These are phyloP conservation scores for Dioctria rufipes DNA, from an alignment of 2,888 invertebrate species.

Conservation along the genomic window DNA sequence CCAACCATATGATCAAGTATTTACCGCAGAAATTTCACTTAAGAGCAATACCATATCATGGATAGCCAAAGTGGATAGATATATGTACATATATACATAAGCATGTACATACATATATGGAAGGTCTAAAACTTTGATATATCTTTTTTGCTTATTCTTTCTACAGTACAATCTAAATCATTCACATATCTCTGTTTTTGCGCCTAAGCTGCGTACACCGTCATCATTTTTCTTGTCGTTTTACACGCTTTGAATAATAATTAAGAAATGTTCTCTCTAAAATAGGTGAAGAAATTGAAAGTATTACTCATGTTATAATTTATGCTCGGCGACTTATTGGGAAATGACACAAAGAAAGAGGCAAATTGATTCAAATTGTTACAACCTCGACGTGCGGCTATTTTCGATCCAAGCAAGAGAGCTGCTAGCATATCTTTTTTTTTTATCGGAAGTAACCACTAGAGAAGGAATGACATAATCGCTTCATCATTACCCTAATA, in stretches of 20 bases:
- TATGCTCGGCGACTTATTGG: slow-evolving; percentile 10
- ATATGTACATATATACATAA: no score
- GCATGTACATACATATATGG: slow-evolving; percentile 13
- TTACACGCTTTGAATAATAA: slow-evolving; percentile 37
- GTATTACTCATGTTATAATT: slow-evolving; percentile 35
- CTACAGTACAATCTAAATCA: no score
- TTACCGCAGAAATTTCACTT: slow-evolving; percentile 47
- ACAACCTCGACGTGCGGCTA: slow-evolving; percentile 26
- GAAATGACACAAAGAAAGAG: slow-evolving; percentile 26
- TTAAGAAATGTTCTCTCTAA: neutral
- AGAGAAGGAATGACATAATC: slow-evolving; percentile 44
- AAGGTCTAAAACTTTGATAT: slow-evolving; percentile 35
- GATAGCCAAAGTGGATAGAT: neutral
- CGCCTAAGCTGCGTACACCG: no score
- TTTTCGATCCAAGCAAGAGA: slow-evolving; percentile 13
- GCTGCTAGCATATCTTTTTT: slow-evolving; percentile 1
- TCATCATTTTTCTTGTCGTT: neutral
- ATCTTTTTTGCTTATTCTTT: neutral
- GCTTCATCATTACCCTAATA: neutral
- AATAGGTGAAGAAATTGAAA: slow-evolving; percentile 40
- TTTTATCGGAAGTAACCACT: slow-evolving; percentile 47
- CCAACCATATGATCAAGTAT: slow-evolving; percentile 24
- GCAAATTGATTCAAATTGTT: slow-evolving; percentile 48
- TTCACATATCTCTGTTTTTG: no score
- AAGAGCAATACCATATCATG: neutral